phyloP scores from a whole-genome alignment of 2,888 invertebrate species.

The Drosophila acutilabella region DNA sequence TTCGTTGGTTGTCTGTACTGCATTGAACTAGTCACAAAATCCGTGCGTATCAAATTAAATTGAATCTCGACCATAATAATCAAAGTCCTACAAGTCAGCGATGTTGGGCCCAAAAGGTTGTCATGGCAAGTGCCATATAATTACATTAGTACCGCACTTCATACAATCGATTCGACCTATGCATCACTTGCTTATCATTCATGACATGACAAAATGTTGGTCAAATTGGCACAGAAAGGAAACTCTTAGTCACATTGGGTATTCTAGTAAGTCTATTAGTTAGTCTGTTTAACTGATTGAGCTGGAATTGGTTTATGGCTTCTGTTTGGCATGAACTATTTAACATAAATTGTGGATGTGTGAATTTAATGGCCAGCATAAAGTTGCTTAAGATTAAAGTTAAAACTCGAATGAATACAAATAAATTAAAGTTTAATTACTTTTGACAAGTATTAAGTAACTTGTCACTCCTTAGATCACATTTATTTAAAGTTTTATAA shows the following conservation, averaged over 20 bases:
- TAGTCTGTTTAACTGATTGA: slow-evolving; percentile 5
- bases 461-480: no score
- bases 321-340: neutral
- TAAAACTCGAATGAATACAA: no score
- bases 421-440: no score
- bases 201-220: slow-evolving; percentile 14
- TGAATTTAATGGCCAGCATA: no score
- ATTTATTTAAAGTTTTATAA: no score
- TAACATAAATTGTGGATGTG: neutral
- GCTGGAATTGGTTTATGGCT: no score
- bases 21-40: slow-evolving; percentile 55
- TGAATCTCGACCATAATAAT: slow-evolving; percentile 73
- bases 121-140: slow-evolving; percentile 66
- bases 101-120: slow-evolving; percentile 40
- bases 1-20: neutral
- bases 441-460: no score
- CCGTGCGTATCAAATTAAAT: slow-evolving; percentile 74
- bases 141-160: slow-evolving; percentile 70
- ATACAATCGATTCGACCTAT: slow-evolving; percentile 43
- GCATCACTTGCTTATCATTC: slow-evolving; percentile 72
- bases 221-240: slow-evolving; percentile 24
- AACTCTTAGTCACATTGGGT: slow-evolving; percentile 27
- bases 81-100: slow-evolving; percentile 22
- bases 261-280: slow-evolving; percentile 7
- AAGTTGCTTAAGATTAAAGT: no score